phyloP scores from a whole-genome alignment of 2,888 invertebrate species.

The Agrypnus murinus region DNA sequence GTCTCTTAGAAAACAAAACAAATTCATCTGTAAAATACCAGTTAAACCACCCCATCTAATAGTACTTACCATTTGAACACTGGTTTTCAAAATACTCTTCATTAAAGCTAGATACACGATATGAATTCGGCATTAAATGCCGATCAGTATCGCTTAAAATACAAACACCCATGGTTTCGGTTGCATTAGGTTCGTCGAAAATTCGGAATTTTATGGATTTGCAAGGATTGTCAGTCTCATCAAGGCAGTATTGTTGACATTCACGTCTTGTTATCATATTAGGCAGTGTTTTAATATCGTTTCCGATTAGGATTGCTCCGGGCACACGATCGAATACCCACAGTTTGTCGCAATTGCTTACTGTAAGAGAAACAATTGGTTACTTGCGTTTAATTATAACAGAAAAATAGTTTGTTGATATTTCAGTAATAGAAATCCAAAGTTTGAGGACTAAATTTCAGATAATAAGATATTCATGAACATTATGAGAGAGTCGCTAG shows the following conservation, averaged over 20 bases:
- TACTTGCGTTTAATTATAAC: too few species aligned
- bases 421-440: too few species aligned
- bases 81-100: slow-evolving; percentile 91
- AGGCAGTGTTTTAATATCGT: slow-evolving; percentile 77
- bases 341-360: slow-evolving; percentile 63
- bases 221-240: slow-evolving; percentile 74
- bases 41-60: too few species aligned
- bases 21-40: slow-evolving; percentile 2
- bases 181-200: slow-evolving; percentile 47
- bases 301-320: slow-evolving; percentile 83
- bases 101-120: slow-evolving; percentile 82
- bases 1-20: slow-evolving; percentile 64
- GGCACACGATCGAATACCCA: slow-evolving; percentile 87
- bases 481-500: too few species aligned
- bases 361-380: too few species aligned
- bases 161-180: slow-evolving; percentile 76
- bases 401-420: too few species aligned
- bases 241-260: slow-evolving; percentile 79
- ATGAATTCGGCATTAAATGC: slow-evolving; percentile 84
- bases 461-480: too few species aligned
- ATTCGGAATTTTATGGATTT: slow-evolving; percentile 74
- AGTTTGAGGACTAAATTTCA: too few species aligned
- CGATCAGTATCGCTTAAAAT: slow-evolving; percentile 83
- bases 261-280: slow-evolving; percentile 77
- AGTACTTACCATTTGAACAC: slow-evolving; percentile 76